Conservation (phyloP, 64 coral and sea anemone genomes). For the Stichodactyla mertensii region DNA sequence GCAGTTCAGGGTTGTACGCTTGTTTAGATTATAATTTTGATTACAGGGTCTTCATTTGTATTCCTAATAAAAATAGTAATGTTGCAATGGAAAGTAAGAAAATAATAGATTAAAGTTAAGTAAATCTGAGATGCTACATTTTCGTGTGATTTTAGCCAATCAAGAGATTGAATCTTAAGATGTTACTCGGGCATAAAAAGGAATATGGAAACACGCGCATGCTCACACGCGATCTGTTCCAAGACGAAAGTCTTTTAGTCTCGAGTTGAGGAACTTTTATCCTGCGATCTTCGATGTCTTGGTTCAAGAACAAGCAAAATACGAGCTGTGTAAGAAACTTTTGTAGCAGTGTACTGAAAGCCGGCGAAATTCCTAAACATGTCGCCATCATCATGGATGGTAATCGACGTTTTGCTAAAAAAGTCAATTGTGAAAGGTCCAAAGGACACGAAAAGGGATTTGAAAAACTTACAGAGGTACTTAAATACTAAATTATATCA, state of each 20-base stretch:
- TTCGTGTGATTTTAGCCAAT: neutral
- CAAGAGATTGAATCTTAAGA: neutral
- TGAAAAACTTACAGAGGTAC: slow-evolving; percentile 93
- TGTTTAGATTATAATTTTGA: no score
- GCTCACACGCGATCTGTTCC: neutral
- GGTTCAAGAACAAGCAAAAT: slow-evolving; percentile 73
- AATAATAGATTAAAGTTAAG: no score
- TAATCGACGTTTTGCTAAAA: slow-evolving; percentile 87
- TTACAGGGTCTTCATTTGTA: no score
- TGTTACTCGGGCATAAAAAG: neutral
- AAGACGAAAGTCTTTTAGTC: neutral
- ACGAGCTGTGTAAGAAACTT: slow-evolving; percentile 67
- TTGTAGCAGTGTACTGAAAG: slow-evolving; percentile 93
- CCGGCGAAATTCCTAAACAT: slow-evolving; percentile 79
- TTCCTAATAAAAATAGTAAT: neutral
- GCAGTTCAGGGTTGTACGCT: neutral
- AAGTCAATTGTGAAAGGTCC: slow-evolving; percentile 87
- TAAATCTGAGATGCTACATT: no score
- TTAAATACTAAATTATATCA: neutral
- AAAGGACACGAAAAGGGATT: slow-evolving; percentile 98
- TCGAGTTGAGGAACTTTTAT: neutral
- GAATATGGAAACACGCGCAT: slow-evolving; percentile 1
- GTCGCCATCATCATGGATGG: slow-evolving; percentile 99
- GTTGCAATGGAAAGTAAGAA: neutral
- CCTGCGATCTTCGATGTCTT: slow-evolving; percentile 40